Evolutionary conservation across 2,113 vertebrate species (phyloP), one percentile per base, ranked within the genome.

Genomic region (Hydrochoerus hydrochaeris): DNA sequence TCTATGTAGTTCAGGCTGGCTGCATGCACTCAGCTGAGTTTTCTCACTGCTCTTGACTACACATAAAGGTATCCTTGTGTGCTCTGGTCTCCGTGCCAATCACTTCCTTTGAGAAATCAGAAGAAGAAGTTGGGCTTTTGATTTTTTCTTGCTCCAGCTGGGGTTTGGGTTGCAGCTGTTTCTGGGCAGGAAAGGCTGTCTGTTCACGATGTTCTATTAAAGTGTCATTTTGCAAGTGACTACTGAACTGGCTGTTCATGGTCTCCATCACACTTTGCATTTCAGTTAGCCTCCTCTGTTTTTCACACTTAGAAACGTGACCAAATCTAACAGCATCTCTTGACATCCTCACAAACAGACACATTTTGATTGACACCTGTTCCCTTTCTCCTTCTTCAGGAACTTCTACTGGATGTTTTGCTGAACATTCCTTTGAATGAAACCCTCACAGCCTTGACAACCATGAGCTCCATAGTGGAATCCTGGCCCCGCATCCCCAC

Each of bases 201-300:
- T 98, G 98, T 38, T 98, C 98, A n/a, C 97, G 98, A 84, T 91
- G 98, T 58, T 99, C 99, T 90, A 97, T 92, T 90, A 98, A 91
- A 0, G 96, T 63, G 95, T 99, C 99, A 3, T 17, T 98, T 94
- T 98, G 98, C 86, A 98, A 94, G 87, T 98, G 98, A 86, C 99
- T 38, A 0, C 90, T 98, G 97, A 99, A 99, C 98, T 99, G 99
- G 95, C 98, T 99, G 98, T 98, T 99, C 99, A 99, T 99, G 97
- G 99, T 99, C 98, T 99, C 99, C 99, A 99, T 99, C 75, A 99
- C 99, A 97, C 99, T 99, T 98, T 99, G 99, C 99, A 99, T 99
- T 98, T 99, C 99, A 96, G 99, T 99, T 92, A 99, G 98, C 99
- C 99, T 99, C 97, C 99, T 98, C 98, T 99, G 99, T 83, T 99